Evolutionary conservation across 2,113 vertebrate species (phyloP).

Genomic region (Brachionichthys hirsutus): DNA sequence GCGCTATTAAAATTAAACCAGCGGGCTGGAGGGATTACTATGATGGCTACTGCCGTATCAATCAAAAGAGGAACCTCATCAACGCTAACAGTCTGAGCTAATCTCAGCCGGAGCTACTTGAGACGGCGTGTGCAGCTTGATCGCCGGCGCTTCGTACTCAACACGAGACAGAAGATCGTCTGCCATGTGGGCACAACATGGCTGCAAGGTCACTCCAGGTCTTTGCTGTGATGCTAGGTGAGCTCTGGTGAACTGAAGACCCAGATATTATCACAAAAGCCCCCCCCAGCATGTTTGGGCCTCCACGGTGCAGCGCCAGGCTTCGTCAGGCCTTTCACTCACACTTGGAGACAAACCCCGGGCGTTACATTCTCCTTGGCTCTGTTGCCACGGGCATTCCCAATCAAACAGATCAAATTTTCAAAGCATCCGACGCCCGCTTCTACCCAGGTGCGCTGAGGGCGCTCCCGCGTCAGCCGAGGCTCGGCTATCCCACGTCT

Average conservation of each 20-base stretch:
- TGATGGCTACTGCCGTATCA: conserved; percentile 39
- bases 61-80: conserved; percentile 16
- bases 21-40: conserved; percentile 17
- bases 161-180: conserved; percentile 15
- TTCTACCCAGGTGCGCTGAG: conserved; percentile 28
- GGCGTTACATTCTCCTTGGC: conserved; percentile 38
- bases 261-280: conserved; percentile 17
- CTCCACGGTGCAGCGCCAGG: conserved; percentile 51
- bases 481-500: conserved; percentile 20
- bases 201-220: conserved; percentile 49
- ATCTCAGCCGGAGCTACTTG: conserved; percentile 23
- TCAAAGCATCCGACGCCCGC: conserved; percentile 6
- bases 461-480: conserved; percentile 11
- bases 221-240: conserved; percentile 9
- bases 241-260: conserved; percentile 28
- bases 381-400: conserved; percentile 7
- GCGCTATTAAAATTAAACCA: conserved; percentile 11
- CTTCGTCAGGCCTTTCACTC: conserved; percentile 60
- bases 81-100: conserved; percentile 18
- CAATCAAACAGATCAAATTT: conserved; percentile 31
- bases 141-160: conserved; percentile 6
- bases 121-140: conserved; percentile 19
- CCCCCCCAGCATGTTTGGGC: conserved; percentile 25
- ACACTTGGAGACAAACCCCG: conserved; percentile 38
- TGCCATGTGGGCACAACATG: conserved; percentile 44